Evolutionary conservation across 2,888 invertebrate species (phyloP).

Genomic region (Melieria omissa): DNA sequence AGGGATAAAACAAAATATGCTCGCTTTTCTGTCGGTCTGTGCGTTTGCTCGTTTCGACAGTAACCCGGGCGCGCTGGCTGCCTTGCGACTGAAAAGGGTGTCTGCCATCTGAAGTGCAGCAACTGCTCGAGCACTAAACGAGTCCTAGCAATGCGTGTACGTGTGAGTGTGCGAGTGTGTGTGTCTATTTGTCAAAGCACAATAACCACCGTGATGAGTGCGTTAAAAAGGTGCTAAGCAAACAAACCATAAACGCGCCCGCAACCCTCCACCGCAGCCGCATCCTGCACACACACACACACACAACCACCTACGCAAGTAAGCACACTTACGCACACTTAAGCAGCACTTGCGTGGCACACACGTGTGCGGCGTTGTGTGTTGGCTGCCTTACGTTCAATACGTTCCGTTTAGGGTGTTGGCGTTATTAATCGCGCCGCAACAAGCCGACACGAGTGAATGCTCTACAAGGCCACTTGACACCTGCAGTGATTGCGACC

Average conservation of each 20-base stretch:
- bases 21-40: not conserved
- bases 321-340: too few species aligned
- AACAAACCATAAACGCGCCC: constrained; percentile 40
- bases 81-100: not conserved
- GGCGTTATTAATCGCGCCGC: too few species aligned
- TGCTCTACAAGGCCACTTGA: constrained; percentile 3
- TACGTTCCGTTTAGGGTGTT: constrained; percentile 43
- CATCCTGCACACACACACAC: not conserved
- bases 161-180: not conserved
- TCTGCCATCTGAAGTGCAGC: too few species aligned
- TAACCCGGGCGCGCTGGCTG: not conserved
- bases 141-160: not conserved
- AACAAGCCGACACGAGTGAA: too few species aligned
- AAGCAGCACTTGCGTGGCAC: not conserved
- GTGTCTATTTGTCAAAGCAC: constrained; percentile 7
- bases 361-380: not conserved
- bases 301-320: too few species aligned
- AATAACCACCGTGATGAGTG: constrained; percentile 16
- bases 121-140: too few species aligned
- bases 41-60: not conserved
- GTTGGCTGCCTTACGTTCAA: constrained; percentile 42
- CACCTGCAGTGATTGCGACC: not conserved
- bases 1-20: constrained; percentile 3
- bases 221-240: constrained; percentile 42
- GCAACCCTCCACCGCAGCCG: not conserved